These are phyloP conservation scores for Camponotus pennsylvanicus DNA, from an alignment of 1,140 invertebrate genomes.

Conservation along the genomic window DNA sequence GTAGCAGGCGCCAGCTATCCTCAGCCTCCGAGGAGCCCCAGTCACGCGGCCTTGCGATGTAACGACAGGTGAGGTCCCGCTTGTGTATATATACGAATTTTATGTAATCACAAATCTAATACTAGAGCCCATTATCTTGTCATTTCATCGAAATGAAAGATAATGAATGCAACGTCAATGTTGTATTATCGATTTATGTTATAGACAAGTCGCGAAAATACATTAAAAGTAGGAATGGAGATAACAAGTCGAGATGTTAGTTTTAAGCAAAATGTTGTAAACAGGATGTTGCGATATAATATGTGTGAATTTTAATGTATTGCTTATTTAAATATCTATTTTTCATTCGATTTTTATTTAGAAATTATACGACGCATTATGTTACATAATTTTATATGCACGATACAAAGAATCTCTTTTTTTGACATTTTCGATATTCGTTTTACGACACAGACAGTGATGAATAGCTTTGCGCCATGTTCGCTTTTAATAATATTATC, in stretches of 20 bases:
- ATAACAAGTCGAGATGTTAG: no score
- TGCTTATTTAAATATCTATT: not conserved
- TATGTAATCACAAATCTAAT: not conserved
- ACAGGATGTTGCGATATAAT: no score
- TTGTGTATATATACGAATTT: not conserved
- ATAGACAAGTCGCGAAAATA: no score
- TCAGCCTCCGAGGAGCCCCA: conserved; percentile 81
- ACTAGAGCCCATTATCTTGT: no score
- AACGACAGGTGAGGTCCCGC: conserved; percentile 79
- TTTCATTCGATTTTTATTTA: no score
- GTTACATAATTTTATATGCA: not conserved
- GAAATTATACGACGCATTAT: no score
- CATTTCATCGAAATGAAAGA: no score
- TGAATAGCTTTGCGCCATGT: conserved; percentile 5
- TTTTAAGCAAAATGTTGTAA: no score
- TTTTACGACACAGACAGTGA: not conserved
- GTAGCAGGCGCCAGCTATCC: conserved; percentile 74
- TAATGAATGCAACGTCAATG: not conserved
- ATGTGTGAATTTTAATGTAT: not conserved
- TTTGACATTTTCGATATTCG: not conserved
- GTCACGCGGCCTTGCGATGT: conserved; percentile 80
- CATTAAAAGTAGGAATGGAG: no score
- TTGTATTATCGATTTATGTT: not conserved
- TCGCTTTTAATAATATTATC: conserved; percentile 24
- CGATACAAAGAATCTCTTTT: not conserved